Conservation (phyloP, 1,140 invertebrate genomes). For the Drosophila saltans region DNA sequence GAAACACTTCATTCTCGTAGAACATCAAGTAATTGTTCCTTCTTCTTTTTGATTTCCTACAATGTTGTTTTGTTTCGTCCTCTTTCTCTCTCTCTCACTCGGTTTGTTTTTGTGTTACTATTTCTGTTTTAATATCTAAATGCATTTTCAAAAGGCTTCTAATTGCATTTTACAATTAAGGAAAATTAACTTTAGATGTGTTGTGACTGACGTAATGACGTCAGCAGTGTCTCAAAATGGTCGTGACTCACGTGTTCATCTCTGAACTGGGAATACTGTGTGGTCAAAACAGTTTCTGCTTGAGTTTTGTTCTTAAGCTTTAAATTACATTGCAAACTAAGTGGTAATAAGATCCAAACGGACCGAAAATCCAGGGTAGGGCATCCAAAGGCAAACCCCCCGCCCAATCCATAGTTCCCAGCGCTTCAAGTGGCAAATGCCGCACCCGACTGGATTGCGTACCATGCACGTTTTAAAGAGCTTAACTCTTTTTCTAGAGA, state of each 20-base stretch:
- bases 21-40: constrained; percentile 18
- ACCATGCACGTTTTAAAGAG: too few relatives aligned
- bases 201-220: background rate
- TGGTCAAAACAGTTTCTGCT: too few relatives aligned
- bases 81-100: background rate
- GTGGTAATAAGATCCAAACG: background rate
- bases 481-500: background rate
- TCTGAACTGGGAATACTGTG: background rate
- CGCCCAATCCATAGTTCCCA: too few relatives aligned
- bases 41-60: constrained; percentile 4
- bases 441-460: too few relatives aligned
- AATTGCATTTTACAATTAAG: constrained; percentile 9
- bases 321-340: constrained; percentile 45
- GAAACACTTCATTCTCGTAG: constrained; percentile 4
- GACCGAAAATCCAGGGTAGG: too few relatives aligned
- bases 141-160: constrained; percentile 1
- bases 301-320: constrained; percentile 33
- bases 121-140: constrained; percentile 9
- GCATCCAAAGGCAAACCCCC: too few relatives aligned
- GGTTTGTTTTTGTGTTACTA: constrained; percentile 7
- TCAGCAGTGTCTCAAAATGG: background rate
- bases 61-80: background rate
- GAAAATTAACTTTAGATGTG: background rate
- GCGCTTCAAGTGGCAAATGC: too few relatives aligned
- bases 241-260: constrained; percentile 2